Base-by-base conservation (phyloP, 2,113 vertebrate genomes). In the Chunga burmeisteri region DNA sequence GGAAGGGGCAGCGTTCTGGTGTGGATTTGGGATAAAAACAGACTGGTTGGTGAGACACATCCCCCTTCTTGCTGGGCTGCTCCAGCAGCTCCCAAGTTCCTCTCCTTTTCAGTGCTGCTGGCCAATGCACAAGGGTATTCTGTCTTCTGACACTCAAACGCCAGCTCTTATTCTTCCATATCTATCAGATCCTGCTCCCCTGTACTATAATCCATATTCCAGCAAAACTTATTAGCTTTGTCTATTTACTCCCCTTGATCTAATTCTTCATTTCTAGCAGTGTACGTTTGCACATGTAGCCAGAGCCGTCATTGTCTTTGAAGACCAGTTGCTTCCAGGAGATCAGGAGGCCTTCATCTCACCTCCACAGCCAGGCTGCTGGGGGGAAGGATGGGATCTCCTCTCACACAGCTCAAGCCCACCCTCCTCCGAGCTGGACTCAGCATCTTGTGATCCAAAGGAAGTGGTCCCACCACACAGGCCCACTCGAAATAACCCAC, bases 1-100 rank as follows among this genome's bases (percentile, higher is more conserved):
- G 40, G 10, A 52, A 6, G 74, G 34, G 58, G 20, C n/a, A 90
- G 25, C 0, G 0, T n/a, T 50, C n/a, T 65, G n/a, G 4, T 18
- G 40, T 0, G 61, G 34, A 7, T 44, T 29, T 66, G 30, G 52
- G 36, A 16, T 82, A 10, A 80, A 26, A 88, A 63, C 42, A 62
- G 34, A 78, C 11, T 0, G 2, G 11, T n/a, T 1, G 11, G 7
- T 79, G 47, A 42, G 36, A 14, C 4, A 15, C 2, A 3, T 8
- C 3, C 11, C 30, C 21, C 21, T 61, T 27, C 66, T 59, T 5
- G 5, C 16, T 23, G 30, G 10, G 40, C 26, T 67, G 47, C 61
- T 71, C 27, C 71, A 91, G 75, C 32, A 70, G 38, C 38, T 81
- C 18, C 55, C 13, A n/a, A 49, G 52, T 27, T 3, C 14, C 8